A percentile compares a stretch with the other conserved stretches of the same genome.
These are phyloP conservation scores for Elachura formosa DNA, from an alignment of 2,113 vertebrate species.

Conservation along the genomic window DNA sequence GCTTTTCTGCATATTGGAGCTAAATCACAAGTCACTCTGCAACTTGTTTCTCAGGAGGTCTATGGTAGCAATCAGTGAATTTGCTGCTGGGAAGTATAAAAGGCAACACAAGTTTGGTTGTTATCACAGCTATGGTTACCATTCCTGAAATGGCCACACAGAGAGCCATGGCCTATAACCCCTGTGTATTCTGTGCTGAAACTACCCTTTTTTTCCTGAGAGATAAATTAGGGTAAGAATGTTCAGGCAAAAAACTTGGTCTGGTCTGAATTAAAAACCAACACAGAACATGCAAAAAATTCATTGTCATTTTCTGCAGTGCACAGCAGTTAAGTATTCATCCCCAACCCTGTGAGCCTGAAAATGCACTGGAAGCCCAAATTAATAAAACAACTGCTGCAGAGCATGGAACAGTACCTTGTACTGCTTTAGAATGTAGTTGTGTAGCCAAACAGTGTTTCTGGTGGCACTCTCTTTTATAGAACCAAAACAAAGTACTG, in stretches of 20 bases:
- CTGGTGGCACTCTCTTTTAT: fast-evolving
- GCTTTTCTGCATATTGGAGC: background rate
- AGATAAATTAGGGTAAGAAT: background rate
- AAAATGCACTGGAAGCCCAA: background rate
- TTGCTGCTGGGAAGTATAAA: background rate
- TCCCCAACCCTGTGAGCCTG: background rate
- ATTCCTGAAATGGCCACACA: background rate
- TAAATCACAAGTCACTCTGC: background rate
- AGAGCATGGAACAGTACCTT: background rate
- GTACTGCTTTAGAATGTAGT: background rate
- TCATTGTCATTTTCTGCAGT: background rate
- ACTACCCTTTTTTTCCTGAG: background rate
- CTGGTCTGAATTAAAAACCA: background rate
- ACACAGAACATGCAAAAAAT: background rate
- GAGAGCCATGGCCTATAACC: background rate
- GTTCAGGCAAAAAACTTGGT: background rate
- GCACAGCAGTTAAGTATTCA: background rate
- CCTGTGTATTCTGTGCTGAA: background rate
- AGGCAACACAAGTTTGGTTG: background rate
- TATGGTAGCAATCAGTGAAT: background rate
- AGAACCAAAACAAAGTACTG: background rate
- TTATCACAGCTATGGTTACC: background rate
- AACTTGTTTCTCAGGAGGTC: background rate
- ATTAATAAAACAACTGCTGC: background rate
- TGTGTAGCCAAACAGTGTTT: background rate